A percentile compares a stretch with the other conserved stretches of the same genome.
phyloP scores from a whole-genome alignment of 2,113 vertebrate genomes.

The Ceyx cyanopectus region DNA sequence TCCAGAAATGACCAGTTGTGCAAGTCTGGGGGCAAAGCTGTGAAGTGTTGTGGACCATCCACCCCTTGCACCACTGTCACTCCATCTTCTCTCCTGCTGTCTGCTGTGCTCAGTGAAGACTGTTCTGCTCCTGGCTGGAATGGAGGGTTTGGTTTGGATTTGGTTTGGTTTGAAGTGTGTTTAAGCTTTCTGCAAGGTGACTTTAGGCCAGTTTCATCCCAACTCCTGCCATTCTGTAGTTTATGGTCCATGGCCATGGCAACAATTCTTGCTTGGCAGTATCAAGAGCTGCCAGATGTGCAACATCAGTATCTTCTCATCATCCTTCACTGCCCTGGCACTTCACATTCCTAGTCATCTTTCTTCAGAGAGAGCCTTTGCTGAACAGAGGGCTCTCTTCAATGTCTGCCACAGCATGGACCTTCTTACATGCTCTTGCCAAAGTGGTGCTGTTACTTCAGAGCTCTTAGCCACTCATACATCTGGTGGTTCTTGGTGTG shows the following conservation, averaged over 20 bases:
- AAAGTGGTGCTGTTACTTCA: neutral
- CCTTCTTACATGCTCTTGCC: neutral
- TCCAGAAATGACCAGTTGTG: neutral
- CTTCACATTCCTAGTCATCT: neutral
- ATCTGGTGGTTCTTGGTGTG: neutral
- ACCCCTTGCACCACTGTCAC: neutral
- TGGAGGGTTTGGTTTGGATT: neutral
- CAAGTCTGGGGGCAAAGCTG: neutral
- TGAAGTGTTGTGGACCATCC: neutral
- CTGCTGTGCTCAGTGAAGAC: neutral
- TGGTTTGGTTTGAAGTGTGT: neutral
- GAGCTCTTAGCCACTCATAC: neutral
- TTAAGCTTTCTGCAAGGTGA: neutral
- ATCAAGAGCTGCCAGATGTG: neutral
- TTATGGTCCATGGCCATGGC: neutral
- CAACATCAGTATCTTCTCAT: neutral
- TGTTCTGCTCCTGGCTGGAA: neutral
- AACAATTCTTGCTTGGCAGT: neutral
- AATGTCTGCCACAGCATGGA: neutral
- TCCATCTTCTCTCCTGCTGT: neutral
- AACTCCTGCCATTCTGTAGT: neutral
- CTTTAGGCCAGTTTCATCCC: neutral
- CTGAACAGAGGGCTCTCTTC: neutral
- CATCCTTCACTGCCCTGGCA: neutral
- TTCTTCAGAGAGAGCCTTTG: neutral